phyloP scores from a whole-genome alignment of 1,140 invertebrate genomes.

The Brachionus asplanchnoidis region DNA sequence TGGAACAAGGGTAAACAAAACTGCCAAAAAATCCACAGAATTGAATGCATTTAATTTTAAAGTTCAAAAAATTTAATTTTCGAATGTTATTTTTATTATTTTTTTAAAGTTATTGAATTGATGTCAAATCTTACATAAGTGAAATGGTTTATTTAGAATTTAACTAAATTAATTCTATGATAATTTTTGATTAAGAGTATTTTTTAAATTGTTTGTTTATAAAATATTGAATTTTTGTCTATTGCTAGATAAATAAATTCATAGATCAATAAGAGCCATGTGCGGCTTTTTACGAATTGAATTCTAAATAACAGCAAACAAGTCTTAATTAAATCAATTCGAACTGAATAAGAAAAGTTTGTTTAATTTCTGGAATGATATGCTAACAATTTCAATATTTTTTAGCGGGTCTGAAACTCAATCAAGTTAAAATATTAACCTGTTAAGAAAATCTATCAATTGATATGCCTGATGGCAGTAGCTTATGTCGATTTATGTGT shows the following conservation, averaged over 20 bases:
- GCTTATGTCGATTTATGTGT: background rate
- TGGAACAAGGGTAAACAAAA: too few species aligned
- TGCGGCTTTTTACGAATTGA: background rate
- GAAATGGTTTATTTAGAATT: too few species aligned
- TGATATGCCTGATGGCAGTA: background rate
- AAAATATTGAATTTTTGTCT: background rate
- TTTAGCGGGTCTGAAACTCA: background rate
- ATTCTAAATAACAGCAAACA: slow-evolving; percentile 19
- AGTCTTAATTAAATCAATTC: background rate
- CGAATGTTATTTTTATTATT: too few species aligned
- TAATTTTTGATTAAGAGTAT: background rate
- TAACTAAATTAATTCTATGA: too few species aligned
- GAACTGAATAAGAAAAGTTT: background rate
- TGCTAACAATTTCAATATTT: background rate
- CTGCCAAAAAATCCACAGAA: too few species aligned
- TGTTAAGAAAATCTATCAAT: background rate
- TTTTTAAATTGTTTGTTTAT: background rate
- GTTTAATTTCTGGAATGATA: background rate
- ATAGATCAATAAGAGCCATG: background rate
- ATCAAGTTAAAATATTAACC: background rate
- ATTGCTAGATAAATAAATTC: background rate
- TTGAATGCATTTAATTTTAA: too few species aligned
- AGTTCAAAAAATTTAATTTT: too few species aligned
- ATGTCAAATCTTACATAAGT: too few species aligned
- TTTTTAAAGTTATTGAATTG: too few species aligned